Evolutionary conservation across 2,797 vertebrate species (phyloP).

Genomic region (Hydrophis major): DNA sequence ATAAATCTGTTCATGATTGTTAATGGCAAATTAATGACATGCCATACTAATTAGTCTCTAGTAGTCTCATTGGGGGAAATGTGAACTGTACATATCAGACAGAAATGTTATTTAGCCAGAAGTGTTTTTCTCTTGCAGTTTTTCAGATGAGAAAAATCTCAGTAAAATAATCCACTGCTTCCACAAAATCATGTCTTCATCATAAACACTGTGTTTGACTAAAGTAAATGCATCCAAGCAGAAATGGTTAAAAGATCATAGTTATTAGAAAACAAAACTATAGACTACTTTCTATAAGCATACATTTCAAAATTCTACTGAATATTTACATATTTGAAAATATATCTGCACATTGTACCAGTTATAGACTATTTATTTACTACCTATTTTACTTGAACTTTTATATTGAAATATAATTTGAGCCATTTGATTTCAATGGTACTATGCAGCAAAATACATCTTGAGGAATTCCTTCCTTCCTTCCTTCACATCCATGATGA

Average conservation of each 20-base stretch:
- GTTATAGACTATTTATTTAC: neutral
- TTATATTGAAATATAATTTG: neutral
- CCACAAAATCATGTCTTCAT: neutral
- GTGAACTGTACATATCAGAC: neutral
- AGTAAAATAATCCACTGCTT: neutral
- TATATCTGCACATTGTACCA: neutral
- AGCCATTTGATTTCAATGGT: neutral
- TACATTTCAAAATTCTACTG: neutral
- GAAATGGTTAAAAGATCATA: neutral
- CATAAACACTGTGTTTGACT: neutral
- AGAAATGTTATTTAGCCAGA: slow-evolving; percentile 10
- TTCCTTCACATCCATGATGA: neutral
- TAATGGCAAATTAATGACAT: slow-evolving; percentile 32
- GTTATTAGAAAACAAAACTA: neutral
- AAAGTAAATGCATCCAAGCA: neutral
- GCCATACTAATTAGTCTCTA: slow-evolving; percentile 15
- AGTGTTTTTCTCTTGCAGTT: neutral
- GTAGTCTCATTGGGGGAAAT: neutral
- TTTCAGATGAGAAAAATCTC: neutral
- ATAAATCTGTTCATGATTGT: slow-evolving; percentile 24
- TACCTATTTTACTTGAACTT: neutral
- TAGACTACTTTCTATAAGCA: neutral
- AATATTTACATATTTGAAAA: neutral
- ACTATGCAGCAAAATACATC: neutral
- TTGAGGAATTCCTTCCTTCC: neutral